These are phyloP conservation scores for Sesamia nonagrioides DNA, from an alignment of 1,140 invertebrate species.

Conservation along the genomic window DNA sequence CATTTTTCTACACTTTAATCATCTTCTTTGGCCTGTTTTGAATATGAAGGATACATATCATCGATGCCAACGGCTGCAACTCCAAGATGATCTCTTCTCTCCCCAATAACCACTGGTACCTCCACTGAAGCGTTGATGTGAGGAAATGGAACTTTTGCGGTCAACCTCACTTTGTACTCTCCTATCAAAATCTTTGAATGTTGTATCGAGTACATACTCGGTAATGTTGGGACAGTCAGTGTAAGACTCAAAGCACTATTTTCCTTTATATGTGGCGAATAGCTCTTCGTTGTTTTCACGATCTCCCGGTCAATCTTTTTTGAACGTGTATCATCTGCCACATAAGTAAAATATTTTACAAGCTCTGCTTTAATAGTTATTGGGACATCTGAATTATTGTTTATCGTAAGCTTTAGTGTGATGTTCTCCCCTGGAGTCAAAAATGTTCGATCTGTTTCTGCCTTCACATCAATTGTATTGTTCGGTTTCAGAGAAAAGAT, in stretches of 20 bases:
- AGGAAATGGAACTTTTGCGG: neutral
- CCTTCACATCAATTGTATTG: conserved; percentile 14
- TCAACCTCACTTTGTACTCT: conserved; percentile 1
- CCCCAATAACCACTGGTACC: conserved; percentile 11
- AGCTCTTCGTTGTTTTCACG: neutral
- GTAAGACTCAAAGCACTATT: neutral
- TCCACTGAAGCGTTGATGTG: neutral
- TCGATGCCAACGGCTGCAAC: neutral
- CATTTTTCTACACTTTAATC: too few species aligned
- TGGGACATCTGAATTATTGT: conserved; percentile 24
- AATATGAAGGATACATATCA: neutral
- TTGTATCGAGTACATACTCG: conserved; percentile 3
- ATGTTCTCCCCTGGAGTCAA: conserved; percentile 39
- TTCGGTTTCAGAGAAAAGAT: neutral
- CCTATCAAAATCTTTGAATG: neutral
- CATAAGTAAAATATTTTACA: neutral
- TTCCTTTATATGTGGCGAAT: neutral
- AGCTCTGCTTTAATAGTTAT: conserved; percentile 24
- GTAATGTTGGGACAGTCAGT: neutral
- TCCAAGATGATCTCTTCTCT: neutral
- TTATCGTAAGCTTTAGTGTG: neutral
- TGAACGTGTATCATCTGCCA: neutral
- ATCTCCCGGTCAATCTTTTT: neutral
- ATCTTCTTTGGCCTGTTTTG: too few species aligned
- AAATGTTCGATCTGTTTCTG: conserved; percentile 1